Evolutionary conservation across 64 coral and sea anemone genomes (phyloP), one percentile per base, ranked within the genome.

Genomic region (Montipora foliosa): DNA sequence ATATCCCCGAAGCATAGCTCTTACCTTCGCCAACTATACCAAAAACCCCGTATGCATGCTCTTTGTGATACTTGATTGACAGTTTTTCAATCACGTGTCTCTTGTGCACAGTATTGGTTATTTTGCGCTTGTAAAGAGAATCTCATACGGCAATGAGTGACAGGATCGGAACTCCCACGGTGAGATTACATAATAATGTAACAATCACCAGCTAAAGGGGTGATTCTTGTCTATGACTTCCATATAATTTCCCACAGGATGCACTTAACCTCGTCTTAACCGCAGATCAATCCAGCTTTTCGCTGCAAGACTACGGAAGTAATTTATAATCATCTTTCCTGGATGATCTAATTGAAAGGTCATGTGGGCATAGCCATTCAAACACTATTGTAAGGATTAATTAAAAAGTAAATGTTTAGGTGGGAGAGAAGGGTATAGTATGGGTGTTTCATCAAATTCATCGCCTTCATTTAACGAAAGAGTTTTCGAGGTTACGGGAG

Each of bases 31-130:
- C 70, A 86, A 86, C 64, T 86, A 12, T 72, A 44, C 47, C 17
- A 48, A 86, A 85, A 22, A 49, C 66, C 82, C 82, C 82, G 82
- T 86, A 86, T 86, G 82, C 81, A 53, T 19, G 29, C 67, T 71
- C 82, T 50, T 24, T 86, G 82, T 86, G 64, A 24, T 10, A 15
- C 45, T 86, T 86, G 82, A 86, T 86, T 86, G 82, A 86, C 82
- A 86, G 82, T 3, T 16, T 15, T 0, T 64, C 82, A 86, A 49
- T 70, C 70, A 64, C 10, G 45, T 14, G 44, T 49, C 20, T 47
- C 62, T 70, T 72, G 19, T 6, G 82, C 66, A 86, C 16, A 49
- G 70, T 71, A 86, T 86, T 86, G 82, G 82, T 86, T 46, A 86
- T 86, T 25, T 58, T 13, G 59, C 47, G 15, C 29, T 37, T 37